Evolutionary conservation across 2,113 vertebrate species (phyloP), one percentile per base, ranked within the genome.

Genomic region (Clarias gariepinus): DNA sequence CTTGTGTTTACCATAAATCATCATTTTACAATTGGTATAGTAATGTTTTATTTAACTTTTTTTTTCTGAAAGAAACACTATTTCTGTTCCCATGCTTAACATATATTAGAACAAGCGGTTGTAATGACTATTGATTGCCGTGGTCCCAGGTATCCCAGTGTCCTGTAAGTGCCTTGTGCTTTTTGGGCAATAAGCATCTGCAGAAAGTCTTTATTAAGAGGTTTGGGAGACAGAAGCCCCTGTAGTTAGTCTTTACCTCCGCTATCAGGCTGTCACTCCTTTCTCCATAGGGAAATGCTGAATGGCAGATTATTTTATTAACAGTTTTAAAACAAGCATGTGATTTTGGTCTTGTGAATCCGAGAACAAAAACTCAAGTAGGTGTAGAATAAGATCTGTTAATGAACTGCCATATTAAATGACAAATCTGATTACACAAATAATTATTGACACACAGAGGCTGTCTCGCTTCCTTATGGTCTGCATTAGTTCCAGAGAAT

Each of bases 401-500:
- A 78, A 19, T 58, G 18, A 58, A 58, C 2, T 79, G n/a, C 3
- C n/a, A 58, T 33, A 61, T 61, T 80, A 25, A 28, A 55, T 55
- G 25, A 81, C 4, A 21, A 21, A 60, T 41, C 30, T 7, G 33
- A 81, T 80, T 60, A 80, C 11, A 36, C 23, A 60, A 80, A 36
- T 81, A 30, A 3, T 33, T 7, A 58, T 10, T 60, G 28, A 23
- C 30, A 81, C 28, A 33, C 30, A 71, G 21, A 23, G 71, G 25
- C 18, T 30, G 23, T 36, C 47, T 19, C 52, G 60, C 58, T 13
- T 76, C 53, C 30, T 74, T 61, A 64, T 53, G 57, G 25, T 15
- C 25, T 55, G 78, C 77, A 84, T 85, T 89, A 81, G 88, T 30
- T 89, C 81, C 71, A 74, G 82, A 76, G 86, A 85, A 64, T 60